Percentiles rank a stretch among this genome's conserved stretches.
Conservation (phyloP, 2,113 vertebrate genomes). For the Vireo altiloquus region DNA sequence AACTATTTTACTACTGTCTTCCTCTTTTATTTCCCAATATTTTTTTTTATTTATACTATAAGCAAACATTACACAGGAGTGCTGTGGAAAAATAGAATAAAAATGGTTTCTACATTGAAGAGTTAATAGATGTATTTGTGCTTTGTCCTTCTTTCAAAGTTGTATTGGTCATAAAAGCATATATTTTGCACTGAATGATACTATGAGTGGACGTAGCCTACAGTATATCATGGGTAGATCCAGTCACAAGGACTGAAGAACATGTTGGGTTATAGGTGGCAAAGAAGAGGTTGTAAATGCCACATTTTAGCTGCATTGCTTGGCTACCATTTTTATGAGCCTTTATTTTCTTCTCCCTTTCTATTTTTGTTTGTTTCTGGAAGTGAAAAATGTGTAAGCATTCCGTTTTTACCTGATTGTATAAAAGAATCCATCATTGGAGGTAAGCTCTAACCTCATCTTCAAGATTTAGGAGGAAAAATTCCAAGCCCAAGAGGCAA, state of each 20-base stretch:
- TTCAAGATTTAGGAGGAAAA: background rate
- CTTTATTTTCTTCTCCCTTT: background rate
- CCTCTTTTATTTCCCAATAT: background rate
- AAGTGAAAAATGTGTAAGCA: background rate
- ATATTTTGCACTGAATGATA: background rate
- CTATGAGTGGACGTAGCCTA: background rate
- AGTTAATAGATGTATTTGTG: background rate
- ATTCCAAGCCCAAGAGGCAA: background rate
- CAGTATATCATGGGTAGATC: background rate
- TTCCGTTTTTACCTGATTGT: background rate
- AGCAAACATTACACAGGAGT: background rate
- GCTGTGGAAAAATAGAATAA: background rate
- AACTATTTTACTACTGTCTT: background rate
- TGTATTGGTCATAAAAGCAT: background rate
- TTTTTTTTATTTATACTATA: background rate
- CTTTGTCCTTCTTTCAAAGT: background rate
- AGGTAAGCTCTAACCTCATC: background rate
- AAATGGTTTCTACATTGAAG: background rate
- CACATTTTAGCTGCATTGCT: background rate
- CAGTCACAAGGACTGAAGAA: background rate
- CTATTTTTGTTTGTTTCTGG: background rate
- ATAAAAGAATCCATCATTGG: background rate
- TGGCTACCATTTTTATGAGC: background rate
- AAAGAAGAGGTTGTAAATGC: background rate
- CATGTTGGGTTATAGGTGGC: background rate